These are phyloP conservation scores for Hipposideros larvatus DNA, from an alignment of 2,797 vertebrate genomes.

Conservation along the genomic window DNA sequence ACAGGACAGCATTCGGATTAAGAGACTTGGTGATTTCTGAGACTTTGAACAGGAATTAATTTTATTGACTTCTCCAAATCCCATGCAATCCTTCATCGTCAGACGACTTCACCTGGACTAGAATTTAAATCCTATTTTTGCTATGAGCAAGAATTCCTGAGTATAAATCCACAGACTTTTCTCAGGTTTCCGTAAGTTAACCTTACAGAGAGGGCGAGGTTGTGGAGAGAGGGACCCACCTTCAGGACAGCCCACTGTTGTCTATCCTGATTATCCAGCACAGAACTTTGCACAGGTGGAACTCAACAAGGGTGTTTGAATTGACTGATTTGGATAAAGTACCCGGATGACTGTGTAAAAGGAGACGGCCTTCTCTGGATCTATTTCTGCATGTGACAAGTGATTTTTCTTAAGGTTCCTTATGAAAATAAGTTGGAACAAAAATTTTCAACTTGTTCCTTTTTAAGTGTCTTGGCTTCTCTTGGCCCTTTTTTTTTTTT, in stretches of 20 bases:
- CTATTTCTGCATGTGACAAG: too few relatives aligned
- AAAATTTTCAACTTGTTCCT: background rate
- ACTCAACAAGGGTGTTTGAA: too few relatives aligned
- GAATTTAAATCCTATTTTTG: conserved; percentile 8
- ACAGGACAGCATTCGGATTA: background rate
- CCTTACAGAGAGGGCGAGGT: too few relatives aligned
- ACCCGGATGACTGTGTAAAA: too few relatives aligned
- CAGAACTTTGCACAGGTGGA: too few relatives aligned
- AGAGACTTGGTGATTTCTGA: background rate
- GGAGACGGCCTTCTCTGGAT: too few relatives aligned
- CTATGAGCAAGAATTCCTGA: background rate
- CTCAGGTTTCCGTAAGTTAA: background rate
- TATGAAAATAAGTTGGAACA: too few relatives aligned
- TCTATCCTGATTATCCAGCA: too few relatives aligned
- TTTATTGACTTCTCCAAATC: background rate
- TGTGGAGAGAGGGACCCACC: too few relatives aligned
- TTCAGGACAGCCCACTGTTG: too few relatives aligned
- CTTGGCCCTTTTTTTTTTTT: background rate
- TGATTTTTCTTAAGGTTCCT: too few relatives aligned
- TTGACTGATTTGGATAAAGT: too few relatives aligned
- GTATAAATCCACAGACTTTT: background rate
- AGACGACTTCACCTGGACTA: background rate
- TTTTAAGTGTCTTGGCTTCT: background rate
- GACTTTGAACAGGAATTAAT: background rate
- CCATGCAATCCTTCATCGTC: background rate